phyloP scores from a whole-genome alignment of 2,113 vertebrate species.

The Rhinoderma darwinii region DNA sequence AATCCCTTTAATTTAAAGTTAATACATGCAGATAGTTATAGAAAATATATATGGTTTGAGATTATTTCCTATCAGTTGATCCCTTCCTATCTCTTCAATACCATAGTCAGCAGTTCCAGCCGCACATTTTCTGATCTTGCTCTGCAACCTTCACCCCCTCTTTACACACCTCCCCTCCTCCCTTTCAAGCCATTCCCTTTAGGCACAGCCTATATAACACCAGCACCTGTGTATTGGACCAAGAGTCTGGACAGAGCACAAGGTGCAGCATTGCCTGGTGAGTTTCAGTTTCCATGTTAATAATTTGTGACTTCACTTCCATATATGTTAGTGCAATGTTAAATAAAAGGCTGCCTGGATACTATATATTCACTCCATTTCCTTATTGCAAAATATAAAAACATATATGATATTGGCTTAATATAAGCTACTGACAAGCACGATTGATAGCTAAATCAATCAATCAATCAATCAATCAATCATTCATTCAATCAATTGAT shows the following conservation, averaged over 20 bases:
- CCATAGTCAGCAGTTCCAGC: conserved; percentile 30
- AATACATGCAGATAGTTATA: background rate
- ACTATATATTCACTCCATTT: background rate
- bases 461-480: too few relatives aligned
- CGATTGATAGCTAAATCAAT: too few relatives aligned
- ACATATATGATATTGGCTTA: background rate
- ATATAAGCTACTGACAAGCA: too few relatives aligned
- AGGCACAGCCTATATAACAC: conserved; percentile 40
- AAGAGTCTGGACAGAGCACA: background rate
- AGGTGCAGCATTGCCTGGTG: conserved; percentile 2
- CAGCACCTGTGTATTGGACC: background rate
- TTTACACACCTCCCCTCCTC: background rate
- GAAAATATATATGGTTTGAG: background rate
- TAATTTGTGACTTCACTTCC: background rate
- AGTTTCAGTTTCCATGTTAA: background rate
- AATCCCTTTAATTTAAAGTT: background rate
- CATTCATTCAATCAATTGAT: too few relatives aligned
- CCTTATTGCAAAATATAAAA: background rate
- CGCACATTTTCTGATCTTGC: background rate
- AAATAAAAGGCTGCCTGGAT: background rate
- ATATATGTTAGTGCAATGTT: background rate
- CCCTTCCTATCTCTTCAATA: conserved; percentile 4
- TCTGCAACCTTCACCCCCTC: conserved; percentile 32
- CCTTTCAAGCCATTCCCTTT: background rate
- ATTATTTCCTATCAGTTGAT: conserved; percentile 10